Conservation (phyloP, 2,888 invertebrate species). For the Saturnia japonica region DNA sequence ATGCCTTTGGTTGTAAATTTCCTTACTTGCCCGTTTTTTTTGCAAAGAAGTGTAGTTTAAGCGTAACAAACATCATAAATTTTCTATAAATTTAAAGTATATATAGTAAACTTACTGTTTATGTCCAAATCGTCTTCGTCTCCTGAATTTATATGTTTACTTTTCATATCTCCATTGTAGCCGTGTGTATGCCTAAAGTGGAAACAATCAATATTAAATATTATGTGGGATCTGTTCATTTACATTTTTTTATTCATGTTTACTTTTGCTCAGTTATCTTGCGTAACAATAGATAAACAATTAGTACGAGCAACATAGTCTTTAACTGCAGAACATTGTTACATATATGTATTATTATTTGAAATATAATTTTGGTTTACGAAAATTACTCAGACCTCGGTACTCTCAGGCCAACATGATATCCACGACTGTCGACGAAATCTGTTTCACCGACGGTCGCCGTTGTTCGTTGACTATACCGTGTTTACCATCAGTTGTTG, state of each 20-base stretch:
- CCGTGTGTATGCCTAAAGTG: constrained; percentile 69
- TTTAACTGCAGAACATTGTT: neutral
- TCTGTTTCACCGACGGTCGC: no score
- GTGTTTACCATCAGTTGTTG: no score
- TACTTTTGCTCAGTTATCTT: neutral
- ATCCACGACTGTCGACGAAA: no score
- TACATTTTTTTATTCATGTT: neutral
- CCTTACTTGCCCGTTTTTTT: no score
- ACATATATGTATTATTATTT: no score
- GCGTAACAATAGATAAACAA: no score
- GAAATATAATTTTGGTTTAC: no score
- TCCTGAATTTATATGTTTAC: constrained; percentile 73
- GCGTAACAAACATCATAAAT: neutral
- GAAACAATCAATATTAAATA: neutral
- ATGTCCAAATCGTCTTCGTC: constrained; percentile 79
- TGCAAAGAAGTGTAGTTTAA: no score
- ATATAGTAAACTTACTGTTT: constrained; percentile 65
- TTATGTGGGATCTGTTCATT: neutral
- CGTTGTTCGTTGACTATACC: no score
- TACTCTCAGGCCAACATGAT: no score
- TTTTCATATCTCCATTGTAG: constrained; percentile 78
- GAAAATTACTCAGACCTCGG: neutral
- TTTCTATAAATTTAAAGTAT: neutral
- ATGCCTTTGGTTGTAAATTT: no score
- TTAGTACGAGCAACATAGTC: neutral